phyloP scores from a whole-genome alignment of 2,113 vertebrate genomes.

The Gnathonemus longibarbis region DNA sequence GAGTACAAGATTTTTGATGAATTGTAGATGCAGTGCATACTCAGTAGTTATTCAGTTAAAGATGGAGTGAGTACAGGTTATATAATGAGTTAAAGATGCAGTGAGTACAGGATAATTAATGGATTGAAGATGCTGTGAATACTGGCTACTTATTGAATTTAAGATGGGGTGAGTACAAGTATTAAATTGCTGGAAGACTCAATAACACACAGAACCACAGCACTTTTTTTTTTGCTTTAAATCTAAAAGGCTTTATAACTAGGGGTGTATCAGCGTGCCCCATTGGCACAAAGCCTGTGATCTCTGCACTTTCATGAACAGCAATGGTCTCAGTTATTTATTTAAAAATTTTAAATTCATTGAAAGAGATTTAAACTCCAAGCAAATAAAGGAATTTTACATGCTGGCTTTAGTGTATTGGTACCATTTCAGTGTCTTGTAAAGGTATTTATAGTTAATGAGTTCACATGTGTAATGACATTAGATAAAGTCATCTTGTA shows the following conservation, averaged over 20 bases:
- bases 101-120: not conserved
- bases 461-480: not conserved
- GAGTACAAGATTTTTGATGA: not conserved
- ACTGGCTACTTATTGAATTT: not conserved
- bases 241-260: not conserved
- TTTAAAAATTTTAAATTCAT: not conserved
- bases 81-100: not conserved
- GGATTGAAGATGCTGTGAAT: not conserved
- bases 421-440: not conserved
- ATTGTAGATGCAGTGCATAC: not conserved
- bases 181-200: not conserved
- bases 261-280: not conserved
- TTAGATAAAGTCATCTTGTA: not conserved
- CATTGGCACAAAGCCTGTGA: not conserved
- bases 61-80: not conserved
- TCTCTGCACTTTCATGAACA: not conserved
- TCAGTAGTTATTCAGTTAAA: not conserved
- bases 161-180: not conserved
- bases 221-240: not conserved
- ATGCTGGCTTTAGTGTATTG: not conserved
- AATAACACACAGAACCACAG: not conserved
- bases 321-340: not conserved
- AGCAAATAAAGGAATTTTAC: not conserved
- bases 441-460: not conserved
- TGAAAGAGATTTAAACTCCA: not conserved